Percentiles rank a stretch among this genome's conserved stretches.
These are phyloP conservation scores for Macrophya alboannulata DNA, from an alignment of 2,888 invertebrate species.

Conservation along the genomic window DNA sequence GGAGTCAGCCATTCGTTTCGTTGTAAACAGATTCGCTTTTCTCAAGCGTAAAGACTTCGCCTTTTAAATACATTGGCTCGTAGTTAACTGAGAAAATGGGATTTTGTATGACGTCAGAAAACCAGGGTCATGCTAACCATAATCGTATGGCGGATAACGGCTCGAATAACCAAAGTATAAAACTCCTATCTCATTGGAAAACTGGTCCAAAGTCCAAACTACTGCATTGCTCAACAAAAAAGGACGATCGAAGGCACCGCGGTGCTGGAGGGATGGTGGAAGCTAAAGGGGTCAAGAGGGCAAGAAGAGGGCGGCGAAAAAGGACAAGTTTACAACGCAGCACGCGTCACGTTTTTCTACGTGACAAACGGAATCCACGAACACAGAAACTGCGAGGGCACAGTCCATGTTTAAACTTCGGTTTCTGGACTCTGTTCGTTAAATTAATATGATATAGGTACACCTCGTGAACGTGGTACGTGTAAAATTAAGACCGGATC, in stretches of 20 bases:
- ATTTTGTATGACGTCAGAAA: background rate
- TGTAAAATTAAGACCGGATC: background rate
- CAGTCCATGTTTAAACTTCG: background rate
- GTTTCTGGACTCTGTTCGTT: background rate
- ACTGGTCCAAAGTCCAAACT: constrained; percentile 26
- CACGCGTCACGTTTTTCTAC: constrained; percentile 45
- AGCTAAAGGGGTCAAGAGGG: constrained; percentile 36
- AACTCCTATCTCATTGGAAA: background rate
- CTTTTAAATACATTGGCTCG: background rate
- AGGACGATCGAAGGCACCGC: constrained; percentile 32
- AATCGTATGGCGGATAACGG: background rate
- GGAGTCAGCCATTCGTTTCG: constrained; percentile 44
- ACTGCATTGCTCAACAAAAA: constrained; percentile 40
- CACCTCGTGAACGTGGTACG: background rate
- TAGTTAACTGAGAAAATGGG: background rate
- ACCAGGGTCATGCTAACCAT: background rate
- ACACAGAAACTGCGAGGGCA: background rate
- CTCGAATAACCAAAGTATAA: background rate
- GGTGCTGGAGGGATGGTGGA: background rate
- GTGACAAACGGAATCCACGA: constrained; percentile 21
- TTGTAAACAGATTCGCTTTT: constrained; percentile 47
- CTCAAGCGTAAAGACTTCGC: constrained; percentile 37
- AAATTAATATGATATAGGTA: too few relatives aligned
- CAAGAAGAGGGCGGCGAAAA: constrained; percentile 23
- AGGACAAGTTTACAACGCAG: constrained; percentile 42